Evolutionary conservation across 2,113 vertebrate species (phyloP).

Genomic region (Circaetus cinerascens): DNA sequence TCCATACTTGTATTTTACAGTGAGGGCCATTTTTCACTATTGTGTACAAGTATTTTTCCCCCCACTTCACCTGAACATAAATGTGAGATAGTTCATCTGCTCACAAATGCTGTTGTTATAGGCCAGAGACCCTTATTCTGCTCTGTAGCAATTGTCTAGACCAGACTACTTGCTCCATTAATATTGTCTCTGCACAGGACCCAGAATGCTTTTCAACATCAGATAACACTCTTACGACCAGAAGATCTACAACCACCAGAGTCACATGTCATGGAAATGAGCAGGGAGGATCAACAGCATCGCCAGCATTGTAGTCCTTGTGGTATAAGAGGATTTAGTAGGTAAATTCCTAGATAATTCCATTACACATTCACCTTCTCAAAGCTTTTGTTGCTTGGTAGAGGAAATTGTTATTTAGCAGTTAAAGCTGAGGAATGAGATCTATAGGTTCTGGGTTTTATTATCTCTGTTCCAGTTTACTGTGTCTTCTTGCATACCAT

Average conservation of each 20-base stretch:
- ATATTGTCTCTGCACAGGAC: neutral
- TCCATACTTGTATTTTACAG: neutral
- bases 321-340: neutral
- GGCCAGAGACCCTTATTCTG: neutral
- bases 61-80: neutral
- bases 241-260: neutral
- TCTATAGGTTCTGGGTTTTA: neutral
- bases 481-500: neutral
- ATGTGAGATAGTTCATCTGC: neutral
- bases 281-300: neutral
- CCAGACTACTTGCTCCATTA: neutral
- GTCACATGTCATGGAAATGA: neutral
- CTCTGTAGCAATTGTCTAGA: neutral
- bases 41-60: neutral
- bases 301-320: neutral
- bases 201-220: neutral
- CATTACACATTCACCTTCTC: neutral
- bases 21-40: neutral
- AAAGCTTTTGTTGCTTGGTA: neutral
- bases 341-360: neutral
- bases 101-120: neutral
- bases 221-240: neutral
- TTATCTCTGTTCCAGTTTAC: neutral
- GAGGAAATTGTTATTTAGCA: neutral
- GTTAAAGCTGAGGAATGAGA: neutral